Evolutionary conservation across 1,140 invertebrate genomes (phyloP).

Genomic region (Drosophila paulistorum): DNA sequence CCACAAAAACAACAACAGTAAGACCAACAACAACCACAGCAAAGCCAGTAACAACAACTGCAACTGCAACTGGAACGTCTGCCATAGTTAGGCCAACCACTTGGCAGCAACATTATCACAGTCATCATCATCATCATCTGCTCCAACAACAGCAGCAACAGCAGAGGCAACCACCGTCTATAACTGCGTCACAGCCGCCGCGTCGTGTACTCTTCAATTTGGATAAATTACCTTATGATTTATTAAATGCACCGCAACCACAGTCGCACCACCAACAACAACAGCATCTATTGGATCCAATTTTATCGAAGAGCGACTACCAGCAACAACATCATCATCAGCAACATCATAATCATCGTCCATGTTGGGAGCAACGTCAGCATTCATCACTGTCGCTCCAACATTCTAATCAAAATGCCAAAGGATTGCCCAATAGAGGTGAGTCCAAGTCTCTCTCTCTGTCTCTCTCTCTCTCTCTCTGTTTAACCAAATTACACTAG

Average conservation of each 20-base stretch:
- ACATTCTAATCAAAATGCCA: slow-evolving; percentile 83
- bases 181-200: slow-evolving; percentile 56
- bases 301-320: slow-evolving; percentile 67
- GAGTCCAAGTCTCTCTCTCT: slow-evolving; percentile 41
- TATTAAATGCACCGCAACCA: slow-evolving; percentile 79
- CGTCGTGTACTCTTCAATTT: slow-evolving; percentile 82
- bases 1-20: slow-evolving; percentile 51
- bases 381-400: slow-evolving; percentile 82
- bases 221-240: slow-evolving; percentile 83
- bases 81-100: slow-evolving; percentile 50
- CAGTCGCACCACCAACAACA: slow-evolving; percentile 40
- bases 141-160: slow-evolving; percentile 47
- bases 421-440: slow-evolving; percentile 83
- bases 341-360: slow-evolving; percentile 47
- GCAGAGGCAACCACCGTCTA: slow-evolving; percentile 31
- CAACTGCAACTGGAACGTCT: slow-evolving; percentile 28
- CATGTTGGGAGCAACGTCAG: slow-evolving; percentile 68
- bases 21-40: slow-evolving; percentile 14
- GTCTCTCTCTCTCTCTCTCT: slow-evolving; percentile 22
- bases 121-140: slow-evolving; percentile 52
- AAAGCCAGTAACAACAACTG: slow-evolving; percentile 34
- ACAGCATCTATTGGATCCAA: slow-evolving; percentile 66
- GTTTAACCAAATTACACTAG: slow-evolving; percentile 61
- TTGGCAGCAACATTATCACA: slow-evolving; percentile 74
- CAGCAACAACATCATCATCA: slow-evolving; percentile 53